Conservation (phyloP, 2,888 invertebrate species). For the Caenorhabditis zanzibari region DNA sequence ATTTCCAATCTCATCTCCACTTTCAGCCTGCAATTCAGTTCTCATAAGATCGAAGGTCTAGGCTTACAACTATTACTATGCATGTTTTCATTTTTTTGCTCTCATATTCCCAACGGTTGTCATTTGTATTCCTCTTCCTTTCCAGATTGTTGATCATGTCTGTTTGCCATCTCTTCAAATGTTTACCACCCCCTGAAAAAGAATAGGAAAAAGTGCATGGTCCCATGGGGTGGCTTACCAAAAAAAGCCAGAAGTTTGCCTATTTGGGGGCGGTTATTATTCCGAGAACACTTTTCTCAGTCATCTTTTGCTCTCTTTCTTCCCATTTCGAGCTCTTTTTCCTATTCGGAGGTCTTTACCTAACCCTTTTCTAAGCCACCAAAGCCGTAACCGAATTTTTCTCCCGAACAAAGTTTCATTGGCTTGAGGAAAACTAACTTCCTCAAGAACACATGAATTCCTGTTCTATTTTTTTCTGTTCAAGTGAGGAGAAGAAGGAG, state of each 20-base stretch:
- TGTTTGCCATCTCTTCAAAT: conserved; percentile 31
- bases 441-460: conserved; percentile 12
- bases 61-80: conserved; percentile 16
- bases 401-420: background rate
- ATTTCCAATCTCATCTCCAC: conserved; percentile 18
- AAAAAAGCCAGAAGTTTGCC: conserved; percentile 42
- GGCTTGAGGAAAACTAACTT: conserved; percentile 4
- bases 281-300: conserved; percentile 44
- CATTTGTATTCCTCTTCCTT: conserved; percentile 42
- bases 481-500: conserved; percentile 1
- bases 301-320: conserved; percentile 15
- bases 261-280: conserved; percentile 40
- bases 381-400: background rate
- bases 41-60: conserved; percentile 15
- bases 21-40: conserved; percentile 2
- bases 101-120: conserved; percentile 40
- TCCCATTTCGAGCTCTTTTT: background rate
- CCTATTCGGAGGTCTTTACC: background rate
- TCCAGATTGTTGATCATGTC: conserved; percentile 58
- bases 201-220: conserved; percentile 50
- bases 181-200: conserved; percentile 10
- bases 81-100: conserved; percentile 12
- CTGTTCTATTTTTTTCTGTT: conserved; percentile 24
- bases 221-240: conserved; percentile 53
- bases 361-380: background rate